These are phyloP conservation scores for Napeogenes sylphis DNA, from an alignment of 2,888 invertebrate genomes.

Conservation along the genomic window DNA sequence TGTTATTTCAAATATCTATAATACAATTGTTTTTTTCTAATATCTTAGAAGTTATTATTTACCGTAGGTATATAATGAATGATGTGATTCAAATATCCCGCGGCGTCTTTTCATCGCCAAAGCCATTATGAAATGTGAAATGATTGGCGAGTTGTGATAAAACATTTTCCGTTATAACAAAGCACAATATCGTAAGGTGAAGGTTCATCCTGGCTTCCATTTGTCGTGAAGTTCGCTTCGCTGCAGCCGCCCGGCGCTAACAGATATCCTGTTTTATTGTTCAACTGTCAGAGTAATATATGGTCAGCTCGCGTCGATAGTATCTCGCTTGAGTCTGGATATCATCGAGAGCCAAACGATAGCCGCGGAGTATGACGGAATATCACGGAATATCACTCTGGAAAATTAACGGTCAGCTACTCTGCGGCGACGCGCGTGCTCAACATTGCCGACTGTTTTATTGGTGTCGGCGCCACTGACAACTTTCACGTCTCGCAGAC, in stretches of 20 bases:
- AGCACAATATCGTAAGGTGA: conserved; percentile 46
- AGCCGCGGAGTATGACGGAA: conserved; percentile 48
- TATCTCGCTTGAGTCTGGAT: conserved; percentile 55
- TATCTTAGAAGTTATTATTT: conserved; percentile 32
- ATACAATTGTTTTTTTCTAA: background rate
- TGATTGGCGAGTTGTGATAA: conserved; percentile 45
- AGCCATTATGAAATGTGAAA: conserved; percentile 42
- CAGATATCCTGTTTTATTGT: conserved; percentile 68
- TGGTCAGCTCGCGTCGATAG: conserved; percentile 53
- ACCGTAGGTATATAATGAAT: conserved; percentile 33
- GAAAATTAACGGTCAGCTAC: conserved; percentile 46
- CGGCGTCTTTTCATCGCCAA: conserved; percentile 36
- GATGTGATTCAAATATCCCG: conserved; percentile 29
- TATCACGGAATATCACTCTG: conserved; percentile 39
- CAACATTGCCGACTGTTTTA: conserved; percentile 60
- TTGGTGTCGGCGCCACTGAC: conserved; percentile 73
- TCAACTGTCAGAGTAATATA: conserved; percentile 66
- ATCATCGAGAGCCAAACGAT: conserved; percentile 54
- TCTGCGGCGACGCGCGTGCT: conserved; percentile 50
- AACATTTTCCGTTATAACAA: conserved; percentile 47
- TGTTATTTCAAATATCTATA: conserved; percentile 43
- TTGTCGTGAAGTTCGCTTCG: conserved; percentile 47
- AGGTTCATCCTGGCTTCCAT: conserved; percentile 57
- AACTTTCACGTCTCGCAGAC: conserved; percentile 74
- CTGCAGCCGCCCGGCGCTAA: conserved; percentile 48